Conservation (phyloP, 2,888 invertebrate species). For the Blastobasis adustella region DNA sequence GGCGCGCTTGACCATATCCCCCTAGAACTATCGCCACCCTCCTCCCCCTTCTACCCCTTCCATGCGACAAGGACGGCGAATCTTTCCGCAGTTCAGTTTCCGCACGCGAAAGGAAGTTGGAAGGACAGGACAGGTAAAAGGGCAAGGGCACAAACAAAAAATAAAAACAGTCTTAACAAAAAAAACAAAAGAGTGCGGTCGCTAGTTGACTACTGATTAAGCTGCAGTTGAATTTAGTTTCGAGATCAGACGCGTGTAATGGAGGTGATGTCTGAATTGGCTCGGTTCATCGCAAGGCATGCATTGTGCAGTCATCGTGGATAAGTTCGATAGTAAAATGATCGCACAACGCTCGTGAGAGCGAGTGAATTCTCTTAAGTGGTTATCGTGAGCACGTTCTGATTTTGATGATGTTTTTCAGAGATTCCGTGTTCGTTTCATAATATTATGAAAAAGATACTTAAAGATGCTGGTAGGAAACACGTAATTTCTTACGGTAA, state of each 20-base stretch:
- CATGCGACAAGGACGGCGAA: slow-evolving; percentile 27
- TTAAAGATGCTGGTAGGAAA: too few species aligned
- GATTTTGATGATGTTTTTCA: too few species aligned
- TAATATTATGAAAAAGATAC: too few species aligned
- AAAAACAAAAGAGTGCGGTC: slow-evolving; percentile 36
- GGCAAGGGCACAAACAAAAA: slow-evolving; percentile 22
- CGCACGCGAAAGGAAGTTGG: slow-evolving; percentile 28
- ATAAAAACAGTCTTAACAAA: slow-evolving; percentile 20
- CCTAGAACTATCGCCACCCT: slow-evolving; percentile 24
- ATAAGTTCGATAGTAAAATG: slow-evolving; percentile 1
- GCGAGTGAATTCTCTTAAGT: not conserved
- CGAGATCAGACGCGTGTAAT: slow-evolving; percentile 1
- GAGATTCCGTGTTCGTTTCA: too few species aligned
- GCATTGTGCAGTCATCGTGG: not conserved
- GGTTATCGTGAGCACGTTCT: not conserved
- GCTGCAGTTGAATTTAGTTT: slow-evolving; percentile 5
- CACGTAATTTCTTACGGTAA: slow-evolving; percentile 1
- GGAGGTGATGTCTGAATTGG: slow-evolving; percentile 1
- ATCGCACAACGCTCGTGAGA: slow-evolving; percentile 9
- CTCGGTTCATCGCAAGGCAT: not conserved
- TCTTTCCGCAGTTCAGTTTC: slow-evolving; percentile 20
- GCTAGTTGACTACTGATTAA: slow-evolving; percentile 13
- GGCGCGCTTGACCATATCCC: slow-evolving; percentile 46
- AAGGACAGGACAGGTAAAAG: slow-evolving; percentile 17
- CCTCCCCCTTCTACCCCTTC: slow-evolving; percentile 12